A percentile compares a stretch with the other conserved stretches of the same genome.
These are phyloP conservation scores for Parthenolecanium corni DNA, from an alignment of 2,888 invertebrate species.

Conservation along the genomic window DNA sequence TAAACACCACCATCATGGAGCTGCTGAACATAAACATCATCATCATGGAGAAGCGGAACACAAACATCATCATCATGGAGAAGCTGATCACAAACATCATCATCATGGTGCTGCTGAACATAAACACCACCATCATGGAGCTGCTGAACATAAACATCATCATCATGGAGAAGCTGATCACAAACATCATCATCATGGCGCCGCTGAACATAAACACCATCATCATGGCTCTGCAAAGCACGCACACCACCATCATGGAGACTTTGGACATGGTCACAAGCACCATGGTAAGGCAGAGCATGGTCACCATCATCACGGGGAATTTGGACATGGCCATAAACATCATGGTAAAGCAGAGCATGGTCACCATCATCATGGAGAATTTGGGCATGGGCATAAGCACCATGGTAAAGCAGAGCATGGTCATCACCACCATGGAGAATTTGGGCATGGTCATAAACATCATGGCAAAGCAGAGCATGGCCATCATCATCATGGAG, in stretches of 20 bases:
- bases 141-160: conserved; percentile 32
- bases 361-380: conserved; percentile 31
- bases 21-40: conserved; percentile 30
- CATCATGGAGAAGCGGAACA: conserved; percentile 32
- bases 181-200: conserved; percentile 33
- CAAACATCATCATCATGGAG: conserved; percentile 32
- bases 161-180: conserved; percentile 33
- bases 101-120: conserved; percentile 32
- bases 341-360: conserved; percentile 31
- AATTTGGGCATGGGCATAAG: conserved; percentile 28
- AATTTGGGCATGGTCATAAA: conserved; percentile 28
- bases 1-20: conserved; percentile 34
- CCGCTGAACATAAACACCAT: conserved; percentile 34
- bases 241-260: conserved; percentile 33
- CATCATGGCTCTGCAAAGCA: conserved; percentile 34
- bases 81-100: conserved; percentile 32
- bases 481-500: conserved; percentile 34
- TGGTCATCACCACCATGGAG: conserved; percentile 29
- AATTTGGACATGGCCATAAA: conserved; percentile 29
- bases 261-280: conserved; percentile 29
- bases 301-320: conserved; percentile 31
- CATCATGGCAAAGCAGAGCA: conserved; percentile 33
- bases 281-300: conserved; percentile 29
- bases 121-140: conserved; percentile 44
- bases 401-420: conserved; percentile 31